Evolutionary conservation across 2,113 vertebrate species (phyloP).

Genomic region (Chelonoidis abingdonii): DNA sequence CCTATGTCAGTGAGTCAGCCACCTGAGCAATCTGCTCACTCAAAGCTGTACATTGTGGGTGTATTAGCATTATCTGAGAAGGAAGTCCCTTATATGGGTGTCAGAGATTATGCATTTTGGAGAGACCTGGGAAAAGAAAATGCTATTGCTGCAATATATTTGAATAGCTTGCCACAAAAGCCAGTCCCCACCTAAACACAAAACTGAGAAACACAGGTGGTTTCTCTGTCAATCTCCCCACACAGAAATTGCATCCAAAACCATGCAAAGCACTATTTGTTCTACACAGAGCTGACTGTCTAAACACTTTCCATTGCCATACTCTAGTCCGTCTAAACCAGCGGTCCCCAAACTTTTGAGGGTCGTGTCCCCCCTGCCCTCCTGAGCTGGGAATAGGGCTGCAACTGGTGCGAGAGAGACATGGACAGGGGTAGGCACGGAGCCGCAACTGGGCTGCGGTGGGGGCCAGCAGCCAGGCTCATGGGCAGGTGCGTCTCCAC

Average conservation of each 20-base stretch:
- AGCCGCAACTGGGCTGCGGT: no score
- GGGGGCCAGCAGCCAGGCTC: no score
- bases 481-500: no score
- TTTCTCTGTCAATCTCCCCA: slow-evolving; percentile 37
- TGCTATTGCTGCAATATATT: slow-evolving; percentile 44
- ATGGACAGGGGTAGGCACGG: no score
- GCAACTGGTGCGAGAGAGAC: no score
- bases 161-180: slow-evolving; percentile 60
- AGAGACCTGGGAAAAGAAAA: not conserved
- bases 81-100: slow-evolving; percentile 14
- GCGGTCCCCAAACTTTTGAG: not conserved
- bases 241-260: not conserved
- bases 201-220: slow-evolving; percentile 58
- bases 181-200: not conserved
- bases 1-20: not conserved
- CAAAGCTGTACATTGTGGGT: slow-evolving; percentile 21
- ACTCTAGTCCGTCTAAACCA: not conserved
- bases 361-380: no score
- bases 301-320: not conserved
- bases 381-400: no score
- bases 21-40: not conserved
- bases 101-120: not conserved
- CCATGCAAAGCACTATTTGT: not conserved
- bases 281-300: not conserved
- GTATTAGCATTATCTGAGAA: slow-evolving; percentile 47